Conservation (phyloP, 2,113 vertebrate species). For the Crocuta crocuta region DNA sequence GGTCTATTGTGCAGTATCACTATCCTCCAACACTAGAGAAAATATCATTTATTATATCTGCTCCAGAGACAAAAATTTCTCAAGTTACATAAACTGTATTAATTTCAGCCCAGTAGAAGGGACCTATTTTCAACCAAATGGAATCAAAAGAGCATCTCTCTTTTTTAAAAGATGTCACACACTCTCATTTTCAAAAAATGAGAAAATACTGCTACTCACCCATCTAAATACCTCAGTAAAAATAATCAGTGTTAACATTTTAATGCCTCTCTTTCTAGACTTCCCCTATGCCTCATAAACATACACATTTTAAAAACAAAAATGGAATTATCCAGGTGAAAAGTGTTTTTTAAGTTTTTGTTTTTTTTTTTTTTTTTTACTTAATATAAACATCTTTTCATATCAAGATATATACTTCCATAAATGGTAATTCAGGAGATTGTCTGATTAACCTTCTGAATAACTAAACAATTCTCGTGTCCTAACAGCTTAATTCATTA, state of each 20-base stretch:
- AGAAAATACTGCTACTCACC: constrained; percentile 4
- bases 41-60: not conserved
- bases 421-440: constrained; percentile 37
- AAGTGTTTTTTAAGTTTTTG: constrained; percentile 1
- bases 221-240: not conserved
- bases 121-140: constrained; percentile 1
- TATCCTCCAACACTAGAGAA: not conserved
- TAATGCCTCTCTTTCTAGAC: not conserved
- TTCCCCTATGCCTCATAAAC: not conserved
- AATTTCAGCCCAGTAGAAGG: constrained; percentile 10
- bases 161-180: not conserved
- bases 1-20: not conserved
- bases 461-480: constrained; percentile 20
- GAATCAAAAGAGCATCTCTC: not conserved
- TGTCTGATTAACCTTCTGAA: constrained; percentile 3
- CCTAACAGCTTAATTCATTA: constrained; percentile 20
- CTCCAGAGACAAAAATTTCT: constrained; percentile 51
- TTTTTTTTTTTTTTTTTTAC: not conserved
- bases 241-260: not conserved
- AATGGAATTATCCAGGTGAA: not conserved
- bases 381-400: constrained; percentile 28
- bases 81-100: constrained; percentile 29
- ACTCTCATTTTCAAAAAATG: not conserved
- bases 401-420: constrained; percentile 36
- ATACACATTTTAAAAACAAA: constrained; percentile 8